phyloP scores from a whole-genome alignment of 2,113 vertebrate genomes.

The Stigmatopora nigra region DNA sequence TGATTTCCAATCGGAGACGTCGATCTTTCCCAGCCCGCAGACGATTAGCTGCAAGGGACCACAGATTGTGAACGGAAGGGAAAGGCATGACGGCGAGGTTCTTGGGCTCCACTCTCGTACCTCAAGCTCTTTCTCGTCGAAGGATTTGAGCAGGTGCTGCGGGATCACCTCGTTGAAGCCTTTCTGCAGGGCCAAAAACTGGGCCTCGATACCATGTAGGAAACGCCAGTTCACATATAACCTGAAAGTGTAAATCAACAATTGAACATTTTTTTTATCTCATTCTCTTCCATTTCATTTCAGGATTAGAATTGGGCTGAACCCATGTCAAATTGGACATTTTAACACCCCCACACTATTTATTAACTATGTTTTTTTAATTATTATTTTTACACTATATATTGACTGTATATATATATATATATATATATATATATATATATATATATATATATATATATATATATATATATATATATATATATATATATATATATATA shows the following conservation, averaged over 20 bases:
- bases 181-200: conserved; percentile 96
- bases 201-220: conserved; percentile 94
- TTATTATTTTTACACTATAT: no score
- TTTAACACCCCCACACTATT: no score
- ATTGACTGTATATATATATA: no score
- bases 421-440: no score
- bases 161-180: conserved; percentile 99
- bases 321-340: no score
- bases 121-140: conserved; percentile 98
- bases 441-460: no score
- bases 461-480: no score
- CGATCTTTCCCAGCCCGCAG: conserved; percentile 96
- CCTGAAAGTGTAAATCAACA: conserved; percentile 40
- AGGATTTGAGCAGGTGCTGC: conserved; percentile 94
- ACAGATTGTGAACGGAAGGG: background rate
- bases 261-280: no score
- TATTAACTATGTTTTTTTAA: no score
- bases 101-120: conserved; percentile 52
- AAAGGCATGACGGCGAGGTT: background rate
- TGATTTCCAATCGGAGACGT: conserved; percentile 93
- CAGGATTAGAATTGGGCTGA: no score
- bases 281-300: no score
- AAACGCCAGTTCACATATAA: conserved; percentile 98
- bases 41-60: conserved; percentile 80
- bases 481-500: no score